Conservation (phyloP, 2,113 vertebrate species). For the Buteo buteo region DNA sequence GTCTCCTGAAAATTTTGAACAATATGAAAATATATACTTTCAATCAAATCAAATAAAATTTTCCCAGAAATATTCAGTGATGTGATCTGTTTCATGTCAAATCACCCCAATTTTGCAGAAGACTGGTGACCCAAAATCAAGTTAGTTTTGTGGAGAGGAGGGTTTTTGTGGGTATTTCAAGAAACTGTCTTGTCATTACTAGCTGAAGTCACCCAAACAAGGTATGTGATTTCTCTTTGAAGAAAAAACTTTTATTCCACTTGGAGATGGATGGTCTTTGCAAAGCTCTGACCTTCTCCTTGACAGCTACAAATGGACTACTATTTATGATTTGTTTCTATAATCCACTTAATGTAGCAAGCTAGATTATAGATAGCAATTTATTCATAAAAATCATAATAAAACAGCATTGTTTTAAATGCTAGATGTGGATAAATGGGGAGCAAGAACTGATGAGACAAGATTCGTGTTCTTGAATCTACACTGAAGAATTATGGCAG, state of each 20-base stretch:
- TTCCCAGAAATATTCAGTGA: background rate
- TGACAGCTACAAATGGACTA: slow-evolving; percentile 43
- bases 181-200: background rate
- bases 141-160: background rate
- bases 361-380: slow-evolving; percentile 48
- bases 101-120: background rate
- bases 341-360: slow-evolving; percentile 49
- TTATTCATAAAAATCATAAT: slow-evolving; percentile 72
- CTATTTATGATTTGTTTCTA: slow-evolving; percentile 59
- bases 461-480: slow-evolving; percentile 19
- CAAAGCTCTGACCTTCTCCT: slow-evolving; percentile 63
- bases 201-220: background rate
- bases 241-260: background rate
- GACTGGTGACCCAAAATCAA: background rate
- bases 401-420: slow-evolving; percentile 55
- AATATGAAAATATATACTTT: background rate
- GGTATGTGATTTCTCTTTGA: background rate
- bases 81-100: background rate
- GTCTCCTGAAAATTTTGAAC: background rate
- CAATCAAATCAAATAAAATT: background rate
- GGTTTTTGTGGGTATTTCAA: background rate
- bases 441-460: background rate
- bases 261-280: slow-evolving; percentile 35
- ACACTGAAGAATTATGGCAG: slow-evolving; percentile 41
- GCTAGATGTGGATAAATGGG: slow-evolving; percentile 27